Conservation (phyloP, 2,888 invertebrate species). For the Pimpla rufipes region DNA sequence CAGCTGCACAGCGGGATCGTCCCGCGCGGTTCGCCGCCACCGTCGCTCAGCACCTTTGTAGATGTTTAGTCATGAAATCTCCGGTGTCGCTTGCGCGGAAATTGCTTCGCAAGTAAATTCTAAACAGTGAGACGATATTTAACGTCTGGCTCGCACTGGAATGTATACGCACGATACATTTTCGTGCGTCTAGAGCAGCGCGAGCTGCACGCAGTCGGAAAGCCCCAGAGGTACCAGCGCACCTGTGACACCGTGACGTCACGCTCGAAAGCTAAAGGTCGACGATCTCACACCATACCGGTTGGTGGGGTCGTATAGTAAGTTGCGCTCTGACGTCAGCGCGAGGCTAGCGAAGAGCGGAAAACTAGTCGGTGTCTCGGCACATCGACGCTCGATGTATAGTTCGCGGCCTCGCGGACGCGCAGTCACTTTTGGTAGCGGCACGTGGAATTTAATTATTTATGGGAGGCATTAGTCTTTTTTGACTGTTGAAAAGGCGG, state of each 20-base stretch:
- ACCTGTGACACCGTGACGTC: constrained; percentile 40
- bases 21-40: not conserved
- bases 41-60: not conserved
- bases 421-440: too few relatives aligned
- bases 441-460: too few relatives aligned
- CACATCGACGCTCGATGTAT: too few relatives aligned
- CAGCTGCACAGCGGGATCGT: constrained; percentile 2
- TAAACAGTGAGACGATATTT: too few relatives aligned
- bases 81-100: not conserved
- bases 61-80: not conserved
- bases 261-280: constrained; percentile 47
- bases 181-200: not conserved
- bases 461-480: too few relatives aligned
- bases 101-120: not conserved
- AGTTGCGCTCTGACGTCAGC: not conserved
- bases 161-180: too few relatives aligned
- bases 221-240: not conserved
- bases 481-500: too few relatives aligned
- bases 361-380: too few relatives aligned
- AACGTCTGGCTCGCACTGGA: too few relatives aligned
- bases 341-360: not conserved
- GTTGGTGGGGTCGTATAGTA: constrained; percentile 12
- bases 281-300: constrained; percentile 15
- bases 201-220: too few relatives aligned
- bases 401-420: too few relatives aligned